phyloP scores from a whole-genome alignment of 2,797 vertebrate species.

The Threskiornis aethiopicus region DNA sequence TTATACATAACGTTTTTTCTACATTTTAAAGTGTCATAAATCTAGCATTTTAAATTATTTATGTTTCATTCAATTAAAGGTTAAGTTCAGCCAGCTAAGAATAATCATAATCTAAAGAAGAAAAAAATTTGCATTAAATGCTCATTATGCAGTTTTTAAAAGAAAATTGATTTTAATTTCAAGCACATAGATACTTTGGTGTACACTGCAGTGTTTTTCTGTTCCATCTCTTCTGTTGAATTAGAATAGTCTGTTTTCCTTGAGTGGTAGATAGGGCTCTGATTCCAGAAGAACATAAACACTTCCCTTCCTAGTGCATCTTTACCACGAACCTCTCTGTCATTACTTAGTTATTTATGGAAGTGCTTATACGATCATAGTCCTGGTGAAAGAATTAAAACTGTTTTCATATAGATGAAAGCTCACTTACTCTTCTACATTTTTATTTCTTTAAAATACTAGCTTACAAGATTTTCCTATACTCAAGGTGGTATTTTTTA shows the following conservation, averaged over 20 bases:
- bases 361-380: background rate
- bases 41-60: slow-evolving; percentile 19
- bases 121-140: background rate
- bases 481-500: background rate
- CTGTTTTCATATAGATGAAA: background rate
- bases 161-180: slow-evolving; percentile 6
- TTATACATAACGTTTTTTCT: background rate
- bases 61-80: slow-evolving; percentile 31
- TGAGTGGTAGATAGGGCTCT: background rate
- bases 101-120: background rate
- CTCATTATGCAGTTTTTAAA: background rate
- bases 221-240: background rate
- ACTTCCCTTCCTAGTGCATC: background rate
- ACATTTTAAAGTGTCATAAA: background rate
- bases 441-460: background rate
- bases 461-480: background rate
- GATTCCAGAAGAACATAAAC: background rate
- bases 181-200: background rate
- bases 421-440: background rate
- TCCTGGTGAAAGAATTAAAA: background rate
- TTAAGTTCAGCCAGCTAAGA: background rate
- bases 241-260: background rate
- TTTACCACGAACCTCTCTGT: background rate
- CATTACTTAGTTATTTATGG: background rate
- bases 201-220: background rate